Base-by-base conservation (phyloP, 2,797 vertebrate species). In the Tenualosa ilisha region DNA sequence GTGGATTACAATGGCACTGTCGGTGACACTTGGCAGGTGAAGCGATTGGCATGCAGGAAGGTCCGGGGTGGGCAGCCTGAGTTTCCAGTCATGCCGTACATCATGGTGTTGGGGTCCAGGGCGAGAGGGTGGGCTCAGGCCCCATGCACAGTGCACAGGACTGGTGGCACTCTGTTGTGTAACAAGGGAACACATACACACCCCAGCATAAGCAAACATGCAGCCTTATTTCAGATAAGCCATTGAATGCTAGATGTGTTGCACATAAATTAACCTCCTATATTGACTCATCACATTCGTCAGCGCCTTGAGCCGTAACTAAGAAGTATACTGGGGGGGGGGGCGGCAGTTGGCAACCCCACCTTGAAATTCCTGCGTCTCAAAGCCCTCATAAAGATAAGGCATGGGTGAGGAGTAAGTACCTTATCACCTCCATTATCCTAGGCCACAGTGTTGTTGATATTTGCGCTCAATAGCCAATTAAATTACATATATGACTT, bases 331-430 rank as follows among this genome's bases (percentile, higher is more conserved):
- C 46, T 4, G 46, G 2, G n/a, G n/a, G 7, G 3, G 46, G 46
- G 3, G 46, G 46, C 0, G 1, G 3, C 31, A 31, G 31, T 31
- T 31, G 31, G 7, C 46, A 53, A 12, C 22, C 85, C 93, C 86
- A 96, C 96, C 96, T 92, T 96, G 96, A 89, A 96, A 97, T 85
- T 97, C 96, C 82, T 81, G 87, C 50, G 93, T 87, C 59, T 96
- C 93, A 87, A 95, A 96, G 13, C 96, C 96, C 86, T 96, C 95
- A 61, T 96, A 96, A 46, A 97, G 93, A 88, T 94, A 95, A 9
- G 94, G 94, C 63, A 88, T 93, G 37, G 89, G 86, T 0, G 86
- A 49, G 3, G 93, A 91, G 90, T 96, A 97, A n/a, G n/a, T n/a
- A 31, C 31, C 31, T 31, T 31, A 31, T 31, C 31, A 31, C 31